Percentiles rank a stretch among this genome's conserved stretches.
Evolutionary conservation across 2,888 invertebrate genomes (phyloP).

Genomic region (Antheraea assamensis): DNA sequence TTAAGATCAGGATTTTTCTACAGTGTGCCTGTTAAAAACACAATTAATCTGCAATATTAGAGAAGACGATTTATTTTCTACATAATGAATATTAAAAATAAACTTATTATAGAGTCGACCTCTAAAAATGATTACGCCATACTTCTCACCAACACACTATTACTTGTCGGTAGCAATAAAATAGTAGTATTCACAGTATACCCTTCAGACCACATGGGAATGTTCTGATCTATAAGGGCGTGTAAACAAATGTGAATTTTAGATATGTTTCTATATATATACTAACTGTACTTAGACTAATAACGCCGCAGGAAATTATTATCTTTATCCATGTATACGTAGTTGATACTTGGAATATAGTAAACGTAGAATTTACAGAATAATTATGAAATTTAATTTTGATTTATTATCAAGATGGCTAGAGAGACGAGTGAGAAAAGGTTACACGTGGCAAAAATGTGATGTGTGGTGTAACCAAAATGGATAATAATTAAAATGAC

Average conservation of each 20-base stretch:
- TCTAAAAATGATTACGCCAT: not conserved
- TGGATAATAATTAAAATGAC: too few relatives aligned
- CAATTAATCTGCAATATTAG: too few relatives aligned
- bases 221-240: conserved; percentile 26
- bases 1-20: too few relatives aligned
- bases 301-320: conserved; percentile 51
- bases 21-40: too few relatives aligned
- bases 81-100: not conserved
- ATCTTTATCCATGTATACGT: conserved; percentile 40
- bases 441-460: too few relatives aligned
- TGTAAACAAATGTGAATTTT: conserved; percentile 22
- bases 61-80: too few relatives aligned
- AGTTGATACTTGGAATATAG: conserved; percentile 18
- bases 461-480: too few relatives aligned
- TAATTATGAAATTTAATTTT: not conserved
- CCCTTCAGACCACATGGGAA: conserved; percentile 22
- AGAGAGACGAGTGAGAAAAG: too few relatives aligned
- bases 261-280: conserved; percentile 19
- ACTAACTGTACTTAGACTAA: conserved; percentile 42
- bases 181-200: conserved; percentile 12
- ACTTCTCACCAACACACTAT: conserved; percentile 7
- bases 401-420: not conserved
- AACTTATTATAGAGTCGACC: not conserved
- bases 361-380: conserved; percentile 25
- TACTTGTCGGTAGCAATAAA: conserved; percentile 21